Evolutionary conservation across 2,113 vertebrate genomes (phyloP).

Genomic region (Probosciger aterrimus): DNA sequence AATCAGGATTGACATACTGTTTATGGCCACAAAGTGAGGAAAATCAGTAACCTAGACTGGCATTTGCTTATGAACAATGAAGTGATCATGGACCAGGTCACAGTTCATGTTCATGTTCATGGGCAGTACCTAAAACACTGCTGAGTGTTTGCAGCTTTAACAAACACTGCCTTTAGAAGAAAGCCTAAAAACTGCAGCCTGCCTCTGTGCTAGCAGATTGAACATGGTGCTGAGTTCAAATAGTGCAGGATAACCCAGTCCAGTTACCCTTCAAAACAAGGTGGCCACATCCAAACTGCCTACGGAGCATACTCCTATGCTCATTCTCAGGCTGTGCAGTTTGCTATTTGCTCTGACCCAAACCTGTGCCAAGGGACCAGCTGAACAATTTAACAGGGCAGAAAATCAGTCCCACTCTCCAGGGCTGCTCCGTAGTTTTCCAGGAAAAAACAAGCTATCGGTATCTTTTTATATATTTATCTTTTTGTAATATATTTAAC

Average conservation of each 20-base stretch:
- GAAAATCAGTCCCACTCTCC: not conserved
- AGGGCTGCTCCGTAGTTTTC: not conserved
- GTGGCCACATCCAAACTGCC: not conserved
- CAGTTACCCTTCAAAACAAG: not conserved
- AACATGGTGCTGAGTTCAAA: not conserved
- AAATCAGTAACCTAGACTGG: not conserved
- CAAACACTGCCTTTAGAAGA: not conserved
- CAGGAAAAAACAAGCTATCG: not conserved
- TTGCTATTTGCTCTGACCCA: not conserved
- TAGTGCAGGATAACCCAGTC: not conserved
- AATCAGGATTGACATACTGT: not conserved
- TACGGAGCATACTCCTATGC: accelerated
- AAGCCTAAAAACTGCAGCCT: not conserved
- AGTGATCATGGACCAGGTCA: accelerated
- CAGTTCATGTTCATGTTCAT: accelerated
- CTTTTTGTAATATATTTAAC: not conserved
- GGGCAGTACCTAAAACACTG: not conserved
- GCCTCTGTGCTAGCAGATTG: no score
- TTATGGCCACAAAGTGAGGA: not conserved
- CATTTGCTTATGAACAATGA: not conserved
- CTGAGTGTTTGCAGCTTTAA: no score
- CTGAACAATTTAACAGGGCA: no score
- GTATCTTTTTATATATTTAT: not conserved
- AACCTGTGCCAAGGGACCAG: not conserved
- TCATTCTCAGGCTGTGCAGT: not conserved